These are phyloP conservation scores for Caenorhabditis macrosperma DNA, from an alignment of 2,888 invertebrate species.

Conservation along the genomic window DNA sequence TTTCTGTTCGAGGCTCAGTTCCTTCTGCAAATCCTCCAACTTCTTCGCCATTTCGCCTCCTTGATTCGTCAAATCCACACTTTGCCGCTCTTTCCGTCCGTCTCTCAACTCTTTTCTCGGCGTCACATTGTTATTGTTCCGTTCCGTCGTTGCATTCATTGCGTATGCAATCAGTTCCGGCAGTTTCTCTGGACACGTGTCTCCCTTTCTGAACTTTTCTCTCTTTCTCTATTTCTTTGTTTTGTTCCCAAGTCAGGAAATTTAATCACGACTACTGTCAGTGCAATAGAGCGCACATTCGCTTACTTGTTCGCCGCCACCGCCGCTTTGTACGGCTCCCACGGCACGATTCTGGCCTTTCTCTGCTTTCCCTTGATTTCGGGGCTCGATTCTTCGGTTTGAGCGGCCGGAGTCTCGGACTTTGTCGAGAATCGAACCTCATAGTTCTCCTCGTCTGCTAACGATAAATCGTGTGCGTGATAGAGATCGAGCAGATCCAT, in stretches of 20 bases:
- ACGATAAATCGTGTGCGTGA: constrained; percentile 65
- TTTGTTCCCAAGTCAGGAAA: background rate
- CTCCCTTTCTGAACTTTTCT: constrained; percentile 25
- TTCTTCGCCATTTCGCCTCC: constrained; percentile 48
- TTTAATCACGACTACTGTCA: background rate
- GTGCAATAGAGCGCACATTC: background rate
- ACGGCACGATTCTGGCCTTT: constrained; percentile 69
- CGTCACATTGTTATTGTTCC: constrained; percentile 40
- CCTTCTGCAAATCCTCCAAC: constrained; percentile 35
- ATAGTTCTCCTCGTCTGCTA: constrained; percentile 22
- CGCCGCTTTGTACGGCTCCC: constrained; percentile 74
- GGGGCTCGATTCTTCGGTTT: constrained; percentile 22
- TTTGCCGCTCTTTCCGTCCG: constrained; percentile 29
- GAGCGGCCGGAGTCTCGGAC: background rate
- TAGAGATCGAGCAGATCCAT: constrained; percentile 67
- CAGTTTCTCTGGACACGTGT: constrained; percentile 46
- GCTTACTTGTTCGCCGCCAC: constrained; percentile 42
- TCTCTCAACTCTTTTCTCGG: constrained; percentile 30
- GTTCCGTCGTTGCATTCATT: constrained; percentile 34
- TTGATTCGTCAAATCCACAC: constrained; percentile 24
- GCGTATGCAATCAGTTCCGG: constrained; percentile 57
- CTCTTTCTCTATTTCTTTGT: background rate
- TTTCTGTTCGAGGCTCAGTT: constrained; percentile 81
- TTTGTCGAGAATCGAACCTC: constrained; percentile 28
- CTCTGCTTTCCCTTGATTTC: constrained; percentile 42